These are phyloP conservation scores for Macaria notata DNA, from an alignment of 2,888 invertebrate species.

Conservation along the genomic window DNA sequence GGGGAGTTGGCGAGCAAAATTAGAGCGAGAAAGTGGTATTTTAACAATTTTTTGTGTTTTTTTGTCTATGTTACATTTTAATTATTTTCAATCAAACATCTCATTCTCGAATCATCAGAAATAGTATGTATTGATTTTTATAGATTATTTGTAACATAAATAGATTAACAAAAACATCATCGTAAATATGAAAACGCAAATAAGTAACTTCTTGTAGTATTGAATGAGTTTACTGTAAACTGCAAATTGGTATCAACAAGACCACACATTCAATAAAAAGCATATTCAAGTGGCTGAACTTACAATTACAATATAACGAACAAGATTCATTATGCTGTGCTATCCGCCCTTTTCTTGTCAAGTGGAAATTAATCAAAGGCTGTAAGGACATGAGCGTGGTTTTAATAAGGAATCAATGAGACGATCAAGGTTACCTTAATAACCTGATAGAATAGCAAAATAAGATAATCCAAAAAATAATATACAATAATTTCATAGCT, in stretches of 20 bases:
- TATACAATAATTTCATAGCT: too few species aligned
- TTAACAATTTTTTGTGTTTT: too few species aligned
- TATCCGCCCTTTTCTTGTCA: slow-evolving; percentile 33
- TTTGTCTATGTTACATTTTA: too few species aligned
- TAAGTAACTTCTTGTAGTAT: neutral
- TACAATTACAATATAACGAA: slow-evolving; percentile 16
- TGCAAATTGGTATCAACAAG: neutral
- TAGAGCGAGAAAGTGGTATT: neutral
- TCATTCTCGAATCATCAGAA: too few species aligned
- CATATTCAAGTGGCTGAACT: slow-evolving; percentile 1
- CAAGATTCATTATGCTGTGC: slow-evolving; percentile 24
- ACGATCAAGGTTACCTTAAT: neutral
- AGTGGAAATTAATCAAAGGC: slow-evolving; percentile 28
- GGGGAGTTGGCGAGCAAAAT: slow-evolving; percentile 12
- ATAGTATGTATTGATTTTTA: too few species aligned
- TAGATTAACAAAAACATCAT: too few species aligned
- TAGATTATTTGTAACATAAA: too few species aligned
- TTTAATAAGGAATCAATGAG: slow-evolving; percentile 8
- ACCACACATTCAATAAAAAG: slow-evolving; percentile 4
- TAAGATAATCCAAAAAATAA: too few species aligned
- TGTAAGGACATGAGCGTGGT: slow-evolving; percentile 14
- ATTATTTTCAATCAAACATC: too few species aligned
- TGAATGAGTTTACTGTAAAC: slow-evolving; percentile 1
- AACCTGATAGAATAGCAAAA: too few species aligned
- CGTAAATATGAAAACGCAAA: too few species aligned